Percentiles rank a stretch among this genome's conserved stretches.
Conservation (phyloP, 2,797 vertebrate species). For the Pogonophryne albipinna region DNA sequence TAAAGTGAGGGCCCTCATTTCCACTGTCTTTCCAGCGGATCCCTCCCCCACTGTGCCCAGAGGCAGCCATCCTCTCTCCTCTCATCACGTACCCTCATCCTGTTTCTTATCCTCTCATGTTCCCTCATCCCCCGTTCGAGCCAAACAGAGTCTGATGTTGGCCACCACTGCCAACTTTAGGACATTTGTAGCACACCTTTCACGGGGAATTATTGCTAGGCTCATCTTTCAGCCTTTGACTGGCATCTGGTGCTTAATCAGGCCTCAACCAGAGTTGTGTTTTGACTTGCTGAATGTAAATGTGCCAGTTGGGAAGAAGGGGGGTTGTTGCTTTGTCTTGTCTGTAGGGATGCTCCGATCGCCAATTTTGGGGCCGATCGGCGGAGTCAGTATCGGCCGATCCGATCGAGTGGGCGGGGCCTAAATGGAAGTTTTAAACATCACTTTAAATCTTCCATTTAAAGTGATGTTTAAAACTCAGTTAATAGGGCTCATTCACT, state of each 20-base stretch:
- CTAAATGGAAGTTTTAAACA: too few relatives aligned
- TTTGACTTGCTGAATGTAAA: constrained; percentile 1
- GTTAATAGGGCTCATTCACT: too few relatives aligned
- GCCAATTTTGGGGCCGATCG: too few relatives aligned
- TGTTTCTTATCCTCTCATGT: constrained; percentile 70
- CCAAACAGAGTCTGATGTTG: constrained; percentile 47
- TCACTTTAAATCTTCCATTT: too few relatives aligned
- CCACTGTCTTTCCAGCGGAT: constrained; percentile 60
- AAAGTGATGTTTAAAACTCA: too few relatives aligned
- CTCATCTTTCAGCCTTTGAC: constrained; percentile 47
- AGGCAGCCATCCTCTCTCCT: constrained; percentile 58
- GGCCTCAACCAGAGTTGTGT: constrained; percentile 19
- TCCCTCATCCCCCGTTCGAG: constrained; percentile 57
- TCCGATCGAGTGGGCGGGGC: too few relatives aligned
- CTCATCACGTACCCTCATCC: constrained; percentile 76
- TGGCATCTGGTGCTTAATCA: constrained; percentile 13
- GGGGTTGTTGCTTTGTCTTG: constrained; percentile 52
- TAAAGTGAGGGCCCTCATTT: constrained; percentile 77
- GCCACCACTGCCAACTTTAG: constrained; percentile 33
- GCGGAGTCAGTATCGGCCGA: too few relatives aligned
- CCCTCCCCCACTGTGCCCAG: constrained; percentile 51
- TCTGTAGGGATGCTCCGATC: constrained; percentile 11
- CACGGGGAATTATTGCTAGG: constrained; percentile 33
- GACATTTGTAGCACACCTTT: constrained; percentile 46
- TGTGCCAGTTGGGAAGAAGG: constrained; percentile 4